These are phyloP conservation scores for Temnothorax longispinosus DNA, from an alignment of 1,140 invertebrate species.

Conservation along the genomic window DNA sequence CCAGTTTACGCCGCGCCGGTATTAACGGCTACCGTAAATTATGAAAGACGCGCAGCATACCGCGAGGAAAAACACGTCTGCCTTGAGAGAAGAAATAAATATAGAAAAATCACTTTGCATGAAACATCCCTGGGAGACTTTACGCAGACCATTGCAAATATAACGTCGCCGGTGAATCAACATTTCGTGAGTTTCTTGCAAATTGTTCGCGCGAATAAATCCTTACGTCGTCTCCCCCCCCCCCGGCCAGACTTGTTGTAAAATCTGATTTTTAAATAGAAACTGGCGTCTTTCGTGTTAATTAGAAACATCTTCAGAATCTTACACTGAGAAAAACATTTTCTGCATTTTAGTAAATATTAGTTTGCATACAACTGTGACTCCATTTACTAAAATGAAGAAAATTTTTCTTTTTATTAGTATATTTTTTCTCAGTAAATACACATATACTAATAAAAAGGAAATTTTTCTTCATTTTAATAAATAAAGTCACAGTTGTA, in stretches of 20 bases:
- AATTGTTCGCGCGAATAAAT: not conserved
- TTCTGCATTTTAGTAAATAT: too few relatives aligned
- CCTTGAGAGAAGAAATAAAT: slow-evolving; percentile 25
- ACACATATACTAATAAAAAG: too few relatives aligned
- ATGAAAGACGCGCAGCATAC: slow-evolving; percentile 5
- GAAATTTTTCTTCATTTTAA: too few relatives aligned
- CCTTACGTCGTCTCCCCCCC: not conserved
- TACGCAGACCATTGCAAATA: slow-evolving; percentile 3
- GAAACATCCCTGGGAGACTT: not conserved
- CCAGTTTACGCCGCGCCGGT: not conserved
- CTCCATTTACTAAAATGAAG: too few relatives aligned
- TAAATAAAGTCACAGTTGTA: too few relatives aligned
- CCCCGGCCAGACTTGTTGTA: not conserved
- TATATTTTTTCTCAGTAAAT: too few relatives aligned
- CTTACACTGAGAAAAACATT: too few relatives aligned
- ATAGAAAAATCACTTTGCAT: slow-evolving; percentile 26
- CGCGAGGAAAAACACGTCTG: slow-evolving; percentile 10
- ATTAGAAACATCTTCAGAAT: not conserved
- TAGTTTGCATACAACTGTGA: too few relatives aligned
- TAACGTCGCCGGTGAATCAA: not conserved
- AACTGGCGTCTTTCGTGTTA: not conserved
- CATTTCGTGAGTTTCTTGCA: not conserved
- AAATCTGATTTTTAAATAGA: not conserved
- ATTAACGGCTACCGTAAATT: slow-evolving; percentile 17
- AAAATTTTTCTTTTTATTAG: too few relatives aligned